phyloP scores from a whole-genome alignment of 1,140 invertebrate genomes.

The Heterodera schachtii region DNA sequence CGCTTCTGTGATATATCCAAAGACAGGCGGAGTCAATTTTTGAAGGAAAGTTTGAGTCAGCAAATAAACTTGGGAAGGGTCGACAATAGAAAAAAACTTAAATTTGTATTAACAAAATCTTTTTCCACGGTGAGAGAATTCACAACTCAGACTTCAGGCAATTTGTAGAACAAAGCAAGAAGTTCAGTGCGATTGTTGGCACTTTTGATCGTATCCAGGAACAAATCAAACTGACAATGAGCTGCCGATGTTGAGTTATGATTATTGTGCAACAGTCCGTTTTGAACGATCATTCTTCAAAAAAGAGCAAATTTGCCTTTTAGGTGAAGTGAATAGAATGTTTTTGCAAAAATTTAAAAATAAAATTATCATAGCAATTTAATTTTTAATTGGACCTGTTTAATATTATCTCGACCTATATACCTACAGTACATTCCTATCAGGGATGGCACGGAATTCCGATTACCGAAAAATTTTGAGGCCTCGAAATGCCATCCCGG shows the following conservation, averaged over 20 bases:
- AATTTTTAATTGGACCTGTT: too few relatives aligned
- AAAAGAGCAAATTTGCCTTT: not conserved
- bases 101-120: not conserved
- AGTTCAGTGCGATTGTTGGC: not conserved
- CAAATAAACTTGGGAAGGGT: not conserved
- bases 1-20: slow-evolving; percentile 10
- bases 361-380: too few relatives aligned
- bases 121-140: not conserved
- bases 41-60: slow-evolving; percentile 1
- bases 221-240: not conserved
- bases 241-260: not conserved
- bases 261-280: not conserved
- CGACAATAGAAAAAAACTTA: not conserved
- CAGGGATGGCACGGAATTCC: too few relatives aligned
- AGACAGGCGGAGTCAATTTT: slow-evolving; percentile 17
- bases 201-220: not conserved
- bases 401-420: too few relatives aligned
- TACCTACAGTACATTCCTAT: too few relatives aligned
- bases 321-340: too few relatives aligned
- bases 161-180: not conserved
- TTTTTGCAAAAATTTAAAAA: too few relatives aligned
- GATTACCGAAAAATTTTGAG: too few relatives aligned
- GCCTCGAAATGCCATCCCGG: too few relatives aligned
- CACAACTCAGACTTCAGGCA: not conserved
- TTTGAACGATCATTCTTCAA: not conserved